phyloP scores from a whole-genome alignment of 2,113 vertebrate species.

The Callaeas wilsoni region DNA sequence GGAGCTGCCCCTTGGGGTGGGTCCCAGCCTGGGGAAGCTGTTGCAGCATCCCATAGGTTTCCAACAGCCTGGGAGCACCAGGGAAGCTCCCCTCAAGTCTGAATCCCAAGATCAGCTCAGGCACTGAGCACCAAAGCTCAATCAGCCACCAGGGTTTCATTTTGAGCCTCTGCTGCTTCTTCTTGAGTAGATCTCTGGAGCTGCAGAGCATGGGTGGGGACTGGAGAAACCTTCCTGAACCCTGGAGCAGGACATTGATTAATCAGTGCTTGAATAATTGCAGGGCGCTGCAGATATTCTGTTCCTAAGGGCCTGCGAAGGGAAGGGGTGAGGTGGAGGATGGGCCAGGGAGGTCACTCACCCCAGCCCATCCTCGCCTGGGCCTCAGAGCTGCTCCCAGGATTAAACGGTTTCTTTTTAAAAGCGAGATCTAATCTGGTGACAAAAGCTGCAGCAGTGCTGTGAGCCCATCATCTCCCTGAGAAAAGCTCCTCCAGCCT shows the following conservation, averaged over 20 bases:
- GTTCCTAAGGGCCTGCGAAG: neutral
- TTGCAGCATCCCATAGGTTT: neutral
- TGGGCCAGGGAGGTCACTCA: neutral
- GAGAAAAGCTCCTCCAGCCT: conserved; percentile 1
- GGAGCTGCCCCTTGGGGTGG: neutral
- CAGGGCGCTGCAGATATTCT: neutral
- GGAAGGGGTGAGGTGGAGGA: neutral
- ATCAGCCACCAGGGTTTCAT: neutral
- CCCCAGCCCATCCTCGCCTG: neutral
- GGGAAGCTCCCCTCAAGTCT: neutral
- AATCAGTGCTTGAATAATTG: conserved; percentile 13
- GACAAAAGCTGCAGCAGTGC: neutral
- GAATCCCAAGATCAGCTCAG: neutral
- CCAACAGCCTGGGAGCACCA: neutral
- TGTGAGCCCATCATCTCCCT: neutral
- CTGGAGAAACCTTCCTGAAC: neutral
- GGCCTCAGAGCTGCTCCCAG: neutral
- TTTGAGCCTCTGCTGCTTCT: neutral
- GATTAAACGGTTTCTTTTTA: neutral
- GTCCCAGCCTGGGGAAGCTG: neutral
- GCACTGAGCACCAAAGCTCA: neutral
- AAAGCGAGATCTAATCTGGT: neutral
- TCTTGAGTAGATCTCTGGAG: neutral
- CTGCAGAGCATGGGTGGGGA: neutral
- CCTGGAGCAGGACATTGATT: neutral